Percentiles rank a stretch among this genome's conserved stretches.
These are phyloP conservation scores for Polyodon spathula DNA, from an alignment of 2,113 vertebrate species.

Conservation along the genomic window DNA sequence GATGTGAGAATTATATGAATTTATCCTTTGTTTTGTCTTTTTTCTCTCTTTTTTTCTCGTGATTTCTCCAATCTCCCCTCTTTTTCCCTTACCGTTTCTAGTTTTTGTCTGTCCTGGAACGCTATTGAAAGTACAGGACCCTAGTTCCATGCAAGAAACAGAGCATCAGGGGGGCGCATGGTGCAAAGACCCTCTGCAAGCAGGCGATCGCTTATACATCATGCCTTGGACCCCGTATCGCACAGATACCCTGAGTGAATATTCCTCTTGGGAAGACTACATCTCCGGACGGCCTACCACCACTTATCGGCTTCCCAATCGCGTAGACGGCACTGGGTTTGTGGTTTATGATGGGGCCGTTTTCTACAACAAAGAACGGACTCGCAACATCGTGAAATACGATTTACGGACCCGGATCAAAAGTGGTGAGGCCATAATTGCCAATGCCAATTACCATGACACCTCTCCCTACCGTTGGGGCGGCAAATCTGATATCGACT, in stretches of 20 bases:
- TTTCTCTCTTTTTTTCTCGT: slow-evolving; percentile 28
- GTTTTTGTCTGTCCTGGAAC: slow-evolving; percentile 91
- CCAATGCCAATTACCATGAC: slow-evolving; percentile 90
- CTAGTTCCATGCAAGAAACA: slow-evolving; percentile 76
- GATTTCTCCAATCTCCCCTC: slow-evolving; percentile 35
- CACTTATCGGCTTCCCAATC: slow-evolving; percentile 84
- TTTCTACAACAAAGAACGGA: slow-evolving; percentile 95
- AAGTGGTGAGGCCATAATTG: slow-evolving; percentile 86
- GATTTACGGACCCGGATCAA: slow-evolving; percentile 88
- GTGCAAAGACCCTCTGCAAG: slow-evolving; percentile 91
- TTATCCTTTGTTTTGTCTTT: background rate
- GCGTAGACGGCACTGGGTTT: slow-evolving; percentile 86
- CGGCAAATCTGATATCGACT: slow-evolving; percentile 86
- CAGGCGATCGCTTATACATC: slow-evolving; percentile 84
- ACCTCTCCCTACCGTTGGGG: slow-evolving; percentile 91
- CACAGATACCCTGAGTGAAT: slow-evolving; percentile 85
- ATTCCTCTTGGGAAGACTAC: slow-evolving; percentile 85
- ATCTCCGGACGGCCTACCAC: slow-evolving; percentile 73
- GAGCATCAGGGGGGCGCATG: slow-evolving; percentile 87
- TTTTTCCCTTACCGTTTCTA: slow-evolving; percentile 38
- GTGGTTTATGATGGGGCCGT: slow-evolving; percentile 89
- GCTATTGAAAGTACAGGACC: slow-evolving; percentile 69
- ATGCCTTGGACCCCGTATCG: slow-evolving; percentile 94
- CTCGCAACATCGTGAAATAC: slow-evolving; percentile 87
- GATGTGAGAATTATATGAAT: too few relatives aligned